Evolutionary conservation across 2,113 vertebrate genomes (phyloP).

Genomic region (Oceanodroma tethys): DNA sequence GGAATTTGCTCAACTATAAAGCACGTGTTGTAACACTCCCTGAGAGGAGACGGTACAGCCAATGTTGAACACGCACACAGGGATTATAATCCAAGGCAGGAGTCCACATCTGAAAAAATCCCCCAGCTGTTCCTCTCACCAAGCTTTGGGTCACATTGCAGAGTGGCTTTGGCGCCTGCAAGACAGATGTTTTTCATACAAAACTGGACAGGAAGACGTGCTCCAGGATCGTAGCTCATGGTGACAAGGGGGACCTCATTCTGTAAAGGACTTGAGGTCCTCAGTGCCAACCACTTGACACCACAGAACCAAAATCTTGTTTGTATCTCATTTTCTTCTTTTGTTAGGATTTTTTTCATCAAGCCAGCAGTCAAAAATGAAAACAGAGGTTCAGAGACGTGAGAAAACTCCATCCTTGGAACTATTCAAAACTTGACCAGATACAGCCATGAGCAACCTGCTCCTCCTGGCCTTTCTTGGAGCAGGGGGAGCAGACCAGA

Average conservation of each 20-base stretch:
- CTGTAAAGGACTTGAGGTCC: not conserved
- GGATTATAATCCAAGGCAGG: not conserved
- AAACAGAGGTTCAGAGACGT: not conserved
- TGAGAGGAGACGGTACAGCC: not conserved
- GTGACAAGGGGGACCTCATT: not conserved
- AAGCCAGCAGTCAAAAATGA: not conserved
- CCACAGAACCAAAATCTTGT: not conserved
- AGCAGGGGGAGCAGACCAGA: not conserved
- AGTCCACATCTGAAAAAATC: not conserved
- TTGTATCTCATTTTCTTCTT: not conserved
- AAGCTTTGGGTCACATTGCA: not conserved
- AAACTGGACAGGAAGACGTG: not conserved
- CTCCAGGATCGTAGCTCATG: accelerated
- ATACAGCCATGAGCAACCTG: not conserved
- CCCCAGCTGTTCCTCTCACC: not conserved
- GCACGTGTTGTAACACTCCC: not conserved
- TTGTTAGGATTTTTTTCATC: not conserved
- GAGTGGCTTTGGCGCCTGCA: not conserved
- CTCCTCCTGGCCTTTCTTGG: not conserved
- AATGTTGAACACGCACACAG: accelerated
- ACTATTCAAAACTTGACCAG: not conserved
- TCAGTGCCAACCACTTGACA: not conserved
- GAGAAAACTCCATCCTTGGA: not conserved
- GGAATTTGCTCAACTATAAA: not conserved
- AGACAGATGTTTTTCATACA: not conserved